Base-by-base conservation (phyloP, 2,797 vertebrate species). In the Phataginus tricuspis region DNA sequence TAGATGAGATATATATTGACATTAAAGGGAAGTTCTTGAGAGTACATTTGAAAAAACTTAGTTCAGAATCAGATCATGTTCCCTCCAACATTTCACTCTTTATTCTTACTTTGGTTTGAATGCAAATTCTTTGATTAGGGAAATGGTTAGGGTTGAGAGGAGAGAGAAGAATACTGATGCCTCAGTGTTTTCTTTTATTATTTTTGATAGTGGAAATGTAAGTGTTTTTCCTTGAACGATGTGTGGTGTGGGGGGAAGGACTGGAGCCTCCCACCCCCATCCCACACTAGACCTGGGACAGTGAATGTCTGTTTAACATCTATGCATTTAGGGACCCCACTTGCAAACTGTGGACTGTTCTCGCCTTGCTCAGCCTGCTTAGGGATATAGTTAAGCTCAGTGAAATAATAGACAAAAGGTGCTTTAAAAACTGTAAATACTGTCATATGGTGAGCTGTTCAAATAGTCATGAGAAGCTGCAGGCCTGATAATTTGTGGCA, bases 291-390 rank as follows among this genome's bases (percentile, higher is more conserved):
- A 12, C 14, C 12, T 49, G 31, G n/a, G 64, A 27, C 3, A 61
- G 66, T 8, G 29, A 10, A 4, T 31, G n/a, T 21, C 69, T 49
- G 10, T 27, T 31, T 19, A 23, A 21, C 13, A 49, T 15, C 37
- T 55, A 0, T 9, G 4, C 13, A 0, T 39, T 61, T 49, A 11
- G 6, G 13, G 14, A 34, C 15, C 8, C 25, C 3, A 0, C 31
- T 49, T 51, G 21, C 42, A 77, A 95, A 90, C 53, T 19, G 5
- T 18, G 29, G 18, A 29, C 25, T 7, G 2, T 29, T 27, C 7
- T 19, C 8, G 7, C 5, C 6, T 37, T 31, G 59, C 37, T 34
- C 55, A 14, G 19, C 64, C 18, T 12, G 34, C 11, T 13, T 9
- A 16, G 37, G 45, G 45, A 11, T 45, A 45, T 45, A 45, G 45